Conservation (phyloP, 2,888 invertebrate species). For the Harpalus rufipes region DNA sequence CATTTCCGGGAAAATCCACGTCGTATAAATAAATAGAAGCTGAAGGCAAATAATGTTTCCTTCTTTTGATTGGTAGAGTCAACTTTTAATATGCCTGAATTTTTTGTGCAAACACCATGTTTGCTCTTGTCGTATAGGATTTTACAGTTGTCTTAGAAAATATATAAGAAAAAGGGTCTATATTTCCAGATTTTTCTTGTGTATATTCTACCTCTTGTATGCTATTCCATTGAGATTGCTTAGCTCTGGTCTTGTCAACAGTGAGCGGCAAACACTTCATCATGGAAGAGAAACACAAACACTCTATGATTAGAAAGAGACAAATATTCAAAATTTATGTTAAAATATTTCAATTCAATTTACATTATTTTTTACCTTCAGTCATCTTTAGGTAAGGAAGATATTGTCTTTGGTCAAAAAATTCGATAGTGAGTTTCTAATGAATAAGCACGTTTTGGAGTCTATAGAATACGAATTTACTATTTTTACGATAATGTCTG, state of each 20-base stretch:
- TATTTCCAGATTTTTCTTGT: conserved; percentile 67
- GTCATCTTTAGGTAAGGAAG: too few species aligned
- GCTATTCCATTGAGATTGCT: conserved; percentile 67
- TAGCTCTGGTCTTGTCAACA: conserved; percentile 44
- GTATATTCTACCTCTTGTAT: conserved; percentile 64
- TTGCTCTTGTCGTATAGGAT: conserved; percentile 60
- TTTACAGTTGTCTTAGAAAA: conserved; percentile 67
- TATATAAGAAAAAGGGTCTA: conserved; percentile 67
- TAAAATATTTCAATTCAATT: not conserved
- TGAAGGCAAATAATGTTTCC: conserved; percentile 51
- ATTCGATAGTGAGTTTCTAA: too few species aligned
- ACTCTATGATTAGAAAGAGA: not conserved
- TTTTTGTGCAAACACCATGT: conserved; percentile 66
- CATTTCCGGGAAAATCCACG: conserved; percentile 18
- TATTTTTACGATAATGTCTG: too few species aligned
- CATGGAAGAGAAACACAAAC: not conserved
- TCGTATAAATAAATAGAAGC: conserved; percentile 48
- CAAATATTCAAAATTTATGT: conserved; percentile 6
- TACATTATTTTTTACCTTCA: too few species aligned
- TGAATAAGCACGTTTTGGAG: too few species aligned
- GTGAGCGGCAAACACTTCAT: conserved; percentile 51
- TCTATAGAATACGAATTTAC: too few species aligned
- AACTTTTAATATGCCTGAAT: conserved; percentile 67
- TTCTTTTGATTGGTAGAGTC: conserved; percentile 61
- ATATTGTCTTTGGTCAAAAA: too few species aligned